phyloP scores from a whole-genome alignment of 2,888 invertebrate genomes.

The Hydriomena furcata region DNA sequence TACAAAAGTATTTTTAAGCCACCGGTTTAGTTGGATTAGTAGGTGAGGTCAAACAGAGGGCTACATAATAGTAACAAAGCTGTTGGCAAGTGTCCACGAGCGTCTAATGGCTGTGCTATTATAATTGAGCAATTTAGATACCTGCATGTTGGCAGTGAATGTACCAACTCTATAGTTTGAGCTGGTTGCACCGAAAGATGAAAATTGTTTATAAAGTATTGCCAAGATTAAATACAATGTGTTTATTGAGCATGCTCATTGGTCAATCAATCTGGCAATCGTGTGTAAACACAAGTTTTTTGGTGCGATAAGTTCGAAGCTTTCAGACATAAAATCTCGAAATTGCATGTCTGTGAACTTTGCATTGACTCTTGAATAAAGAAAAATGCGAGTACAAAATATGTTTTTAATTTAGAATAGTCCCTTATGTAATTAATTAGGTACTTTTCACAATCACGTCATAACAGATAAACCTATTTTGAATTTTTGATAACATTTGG shows the following conservation, averaged over 20 bases:
- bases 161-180: conserved; percentile 40
- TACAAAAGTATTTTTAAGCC: conserved; percentile 63
- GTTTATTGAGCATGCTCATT: conserved; percentile 6
- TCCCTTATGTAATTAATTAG: no score
- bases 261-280: neutral
- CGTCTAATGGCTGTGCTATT: conserved; percentile 72
- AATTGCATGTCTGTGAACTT: conserved; percentile 62
- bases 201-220: conserved; percentile 12
- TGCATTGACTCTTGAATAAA: conserved; percentile 71
- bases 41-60: conserved; percentile 42
- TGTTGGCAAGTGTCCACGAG: conserved; percentile 60
- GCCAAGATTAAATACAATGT: conserved; percentile 20
- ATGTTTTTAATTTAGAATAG: conserved; percentile 32
- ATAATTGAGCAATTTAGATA: conserved; percentile 49
- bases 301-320: conserved; percentile 51
- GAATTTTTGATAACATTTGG: no score
- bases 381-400: conserved; percentile 55
- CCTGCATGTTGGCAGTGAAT: conserved; percentile 41
- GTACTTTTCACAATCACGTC: no score
- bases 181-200: conserved; percentile 46
- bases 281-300: conserved; percentile 20
- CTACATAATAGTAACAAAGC: conserved; percentile 32
- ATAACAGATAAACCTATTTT: no score
- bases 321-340: conserved; percentile 58
- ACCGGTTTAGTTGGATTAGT: conserved; percentile 51